Evolutionary conservation across 2,797 vertebrate genomes (phyloP).

Genomic region (Hydrolagus colliei): DNA sequence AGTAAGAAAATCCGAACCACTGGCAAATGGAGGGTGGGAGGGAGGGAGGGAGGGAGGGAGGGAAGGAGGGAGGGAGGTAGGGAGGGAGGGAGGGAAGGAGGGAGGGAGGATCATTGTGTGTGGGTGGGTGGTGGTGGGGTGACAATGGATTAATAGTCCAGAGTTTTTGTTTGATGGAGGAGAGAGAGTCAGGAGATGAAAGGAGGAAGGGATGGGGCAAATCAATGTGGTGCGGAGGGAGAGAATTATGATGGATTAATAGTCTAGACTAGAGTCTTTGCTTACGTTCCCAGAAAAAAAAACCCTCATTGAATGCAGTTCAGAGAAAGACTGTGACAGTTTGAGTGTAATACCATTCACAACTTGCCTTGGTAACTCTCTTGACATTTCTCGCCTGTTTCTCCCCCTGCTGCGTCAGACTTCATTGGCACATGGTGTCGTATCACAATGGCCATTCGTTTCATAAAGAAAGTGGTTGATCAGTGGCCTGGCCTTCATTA

Average conservation of each 20-base stretch:
- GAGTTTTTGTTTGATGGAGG: not conserved
- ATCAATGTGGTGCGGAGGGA: not conserved
- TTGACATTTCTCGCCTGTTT: not conserved
- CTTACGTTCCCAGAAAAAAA: not conserved
- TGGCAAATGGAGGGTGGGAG: not conserved
- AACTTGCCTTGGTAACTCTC: not conserved
- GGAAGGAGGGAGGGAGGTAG: not conserved
- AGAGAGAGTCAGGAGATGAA: not conserved
- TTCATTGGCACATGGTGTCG: not conserved
- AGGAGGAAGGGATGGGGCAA: not conserved
- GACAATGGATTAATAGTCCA: not conserved
- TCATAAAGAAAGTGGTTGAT: slow-evolving; percentile 45
- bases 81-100: too few species aligned
- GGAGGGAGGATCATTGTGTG: not conserved
- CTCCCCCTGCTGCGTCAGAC: not conserved
- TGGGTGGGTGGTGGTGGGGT: not conserved
- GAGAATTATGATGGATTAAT: not conserved
- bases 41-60: too few species aligned
- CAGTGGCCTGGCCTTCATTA: slow-evolving; percentile 59
- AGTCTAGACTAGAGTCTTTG: too few species aligned
- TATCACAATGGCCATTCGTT: slow-evolving; percentile 47
- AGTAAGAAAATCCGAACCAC: not conserved
- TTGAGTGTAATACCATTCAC: not conserved
- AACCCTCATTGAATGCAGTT: not conserved
- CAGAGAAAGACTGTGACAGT: not conserved